Base-by-base conservation (phyloP, 2,888 invertebrate species). In the Ptilodon capucinus region DNA sequence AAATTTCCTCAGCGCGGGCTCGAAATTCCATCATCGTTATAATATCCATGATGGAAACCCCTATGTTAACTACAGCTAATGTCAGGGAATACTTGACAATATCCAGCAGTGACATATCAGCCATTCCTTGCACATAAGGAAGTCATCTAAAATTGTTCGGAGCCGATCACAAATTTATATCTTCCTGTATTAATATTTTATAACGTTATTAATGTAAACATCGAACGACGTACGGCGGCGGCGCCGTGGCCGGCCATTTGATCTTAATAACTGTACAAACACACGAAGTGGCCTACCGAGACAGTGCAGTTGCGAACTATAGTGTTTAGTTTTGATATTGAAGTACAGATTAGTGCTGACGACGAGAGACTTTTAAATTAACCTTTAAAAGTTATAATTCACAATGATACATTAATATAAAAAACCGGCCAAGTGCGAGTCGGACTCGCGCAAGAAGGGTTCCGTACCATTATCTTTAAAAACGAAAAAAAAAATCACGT, bases 141-240 rank as follows among this genome's bases (percentile, higher is more conserved):
- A 80, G 80, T 73, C 34, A 54, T 57, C 62, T 57, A 57, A 64
- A 58, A 58, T 67, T 63, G 64, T 62, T 40, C 54, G 60, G 57
- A 68, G 62, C 48, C 50, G 63, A 74, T 68, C 66, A 69, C 58
- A 53, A 25, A 75, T 84, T 84, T 76, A 84, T 82, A 74, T 77
- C 84, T 85, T 85, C 85, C 84, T 80, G 81, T 60, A 67, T 61
- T 59, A 68, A 71, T 68, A 64, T 74, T 76, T 76, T 76, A 78
- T 72, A 74, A 69, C 64, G 34, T 50, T 62, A 51, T 58, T 60
- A 75, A 75, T 60, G 70, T 83, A 81, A 84, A 85, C 79, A 84
- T 60, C 48, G 60, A 52, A 36, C 46, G 56, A 60, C 70, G 66
- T 63, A 16, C 11, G 25, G 40, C 49, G 53, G 46, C 40, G 48